Evolutionary conservation across 2,888 invertebrate genomes (phyloP).

Genomic region (Mesorhabditis spiculigera): DNA sequence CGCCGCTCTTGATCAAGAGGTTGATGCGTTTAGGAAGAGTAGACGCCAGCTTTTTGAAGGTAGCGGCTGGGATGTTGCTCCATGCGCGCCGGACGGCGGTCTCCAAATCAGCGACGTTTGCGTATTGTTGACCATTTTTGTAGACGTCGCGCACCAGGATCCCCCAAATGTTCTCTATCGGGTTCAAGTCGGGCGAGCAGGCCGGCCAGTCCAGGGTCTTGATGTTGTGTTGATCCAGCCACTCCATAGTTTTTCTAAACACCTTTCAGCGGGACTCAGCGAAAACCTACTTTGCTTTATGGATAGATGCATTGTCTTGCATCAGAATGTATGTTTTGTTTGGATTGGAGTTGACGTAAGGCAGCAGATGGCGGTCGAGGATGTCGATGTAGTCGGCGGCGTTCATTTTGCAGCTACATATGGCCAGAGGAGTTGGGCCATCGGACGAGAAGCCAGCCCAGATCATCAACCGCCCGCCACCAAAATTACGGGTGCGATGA

Average conservation of each 20-base stretch:
- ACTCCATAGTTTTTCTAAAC: not conserved
- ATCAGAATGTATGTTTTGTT: constrained; percentile 9
- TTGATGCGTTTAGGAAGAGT: too few relatives aligned
- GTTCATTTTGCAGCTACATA: constrained; percentile 16
- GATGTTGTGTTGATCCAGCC: not conserved
- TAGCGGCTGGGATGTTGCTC: too few relatives aligned
- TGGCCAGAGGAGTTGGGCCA: not conserved
- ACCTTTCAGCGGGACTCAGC: too few relatives aligned
- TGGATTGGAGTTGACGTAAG: constrained; percentile 13
- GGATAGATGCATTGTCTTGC: constrained; percentile 29
- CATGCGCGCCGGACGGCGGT: too few relatives aligned
- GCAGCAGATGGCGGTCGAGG: constrained; percentile 15
- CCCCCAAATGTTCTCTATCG: constrained; percentile 13
- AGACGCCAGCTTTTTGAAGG: too few relatives aligned
- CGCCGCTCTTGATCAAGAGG: too few relatives aligned
- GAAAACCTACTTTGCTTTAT: constrained; percentile 12
- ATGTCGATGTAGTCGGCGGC: constrained; percentile 12
- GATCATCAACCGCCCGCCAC: constrained; percentile 40
- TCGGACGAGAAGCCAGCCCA: constrained; percentile 25
- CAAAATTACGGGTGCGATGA: constrained; percentile 25
- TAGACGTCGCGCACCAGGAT: not conserved
- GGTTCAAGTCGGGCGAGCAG: constrained; percentile 11
- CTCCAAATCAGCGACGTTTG: too few relatives aligned
- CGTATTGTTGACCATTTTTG: not conserved
- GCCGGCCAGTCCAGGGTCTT: constrained; percentile 5